Conservation (phyloP, 2,888 invertebrate genomes). For the Drosophila tripunctata region DNA sequence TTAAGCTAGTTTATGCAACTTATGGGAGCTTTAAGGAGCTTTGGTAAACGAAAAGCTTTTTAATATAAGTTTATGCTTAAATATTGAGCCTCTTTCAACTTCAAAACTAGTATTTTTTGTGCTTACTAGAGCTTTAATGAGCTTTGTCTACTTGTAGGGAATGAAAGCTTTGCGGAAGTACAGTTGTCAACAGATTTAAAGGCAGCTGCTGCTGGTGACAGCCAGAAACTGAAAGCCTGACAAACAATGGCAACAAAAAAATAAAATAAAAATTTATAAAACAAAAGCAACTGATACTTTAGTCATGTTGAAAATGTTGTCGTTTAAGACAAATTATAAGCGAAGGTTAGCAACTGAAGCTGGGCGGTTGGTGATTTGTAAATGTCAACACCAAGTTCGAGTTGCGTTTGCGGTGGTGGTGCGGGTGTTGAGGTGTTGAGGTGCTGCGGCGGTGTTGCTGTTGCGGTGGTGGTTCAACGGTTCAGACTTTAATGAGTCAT, state of each 20-base stretch:
- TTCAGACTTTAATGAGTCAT: slow-evolving; percentile 68
- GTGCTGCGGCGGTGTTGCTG: neutral
- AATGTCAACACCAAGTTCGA: slow-evolving; percentile 73
- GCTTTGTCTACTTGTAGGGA: slow-evolving; percentile 7
- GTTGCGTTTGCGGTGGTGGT: slow-evolving; percentile 13
- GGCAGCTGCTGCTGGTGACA: slow-evolving; percentile 41
- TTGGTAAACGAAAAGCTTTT: too few species aligned
- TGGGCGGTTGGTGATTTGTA: slow-evolving; percentile 73
- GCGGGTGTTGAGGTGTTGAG: neutral
- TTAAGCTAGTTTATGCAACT: too few species aligned
- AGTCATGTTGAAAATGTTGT: slow-evolving; percentile 30
- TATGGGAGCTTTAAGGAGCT: too few species aligned
- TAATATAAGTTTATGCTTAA: too few species aligned
- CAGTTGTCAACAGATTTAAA: slow-evolving; percentile 26
- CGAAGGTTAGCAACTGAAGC: slow-evolving; percentile 67
- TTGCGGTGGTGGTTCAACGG: slow-evolving; percentile 8
- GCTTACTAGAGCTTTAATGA: slow-evolving; percentile 1
- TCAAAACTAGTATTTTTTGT: too few species aligned
- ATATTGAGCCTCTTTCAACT: too few species aligned
- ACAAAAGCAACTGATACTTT: slow-evolving; percentile 3
- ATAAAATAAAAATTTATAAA: neutral
- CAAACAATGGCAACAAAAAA: slow-evolving; percentile 10
- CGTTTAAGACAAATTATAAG: slow-evolving; percentile 58
- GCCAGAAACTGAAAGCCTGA: slow-evolving; percentile 8
- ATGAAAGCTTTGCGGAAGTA: slow-evolving; percentile 40